Evolutionary conservation across 92 coral and sea anemone genomes (phyloP).

Genomic region (Scolanthus callimorphus): DNA sequence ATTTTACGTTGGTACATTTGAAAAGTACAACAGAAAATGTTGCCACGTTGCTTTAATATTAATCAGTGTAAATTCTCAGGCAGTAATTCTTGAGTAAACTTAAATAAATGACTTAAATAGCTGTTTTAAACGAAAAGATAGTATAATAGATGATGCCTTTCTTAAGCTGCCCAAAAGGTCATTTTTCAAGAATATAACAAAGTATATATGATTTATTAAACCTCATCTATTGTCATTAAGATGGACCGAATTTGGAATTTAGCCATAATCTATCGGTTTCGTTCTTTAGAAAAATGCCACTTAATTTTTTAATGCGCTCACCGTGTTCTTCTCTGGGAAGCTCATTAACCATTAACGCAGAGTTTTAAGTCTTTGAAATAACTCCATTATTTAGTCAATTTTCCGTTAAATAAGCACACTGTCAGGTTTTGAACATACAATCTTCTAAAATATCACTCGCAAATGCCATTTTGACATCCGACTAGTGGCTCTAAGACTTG

Average conservation of each 20-base stretch:
- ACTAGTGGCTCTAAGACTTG: no score
- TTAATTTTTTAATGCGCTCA: not conserved
- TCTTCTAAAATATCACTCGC: not conserved
- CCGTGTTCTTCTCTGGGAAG: not conserved
- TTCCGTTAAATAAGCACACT: not conserved
- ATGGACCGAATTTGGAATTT: not conserved
- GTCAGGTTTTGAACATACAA: no score
- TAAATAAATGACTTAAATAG: not conserved
- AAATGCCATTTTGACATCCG: no score
- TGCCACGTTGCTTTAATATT: constrained; percentile 5
- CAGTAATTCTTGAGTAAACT: not conserved
- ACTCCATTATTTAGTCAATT: not conserved
- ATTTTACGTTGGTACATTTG: no score
- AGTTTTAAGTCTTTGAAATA: not conserved
- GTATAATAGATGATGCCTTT: no score
- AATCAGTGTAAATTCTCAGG: not conserved
- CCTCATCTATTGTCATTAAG: no score
- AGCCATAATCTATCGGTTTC: not conserved
- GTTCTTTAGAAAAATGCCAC: not conserved
- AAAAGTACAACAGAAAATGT: no score
- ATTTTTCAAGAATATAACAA: not conserved
- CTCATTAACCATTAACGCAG: constrained; percentile 3
- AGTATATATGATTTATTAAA: no score
- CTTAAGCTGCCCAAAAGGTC: no score
- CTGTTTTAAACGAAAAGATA: no score